Conservation (phyloP, 2,113 vertebrate genomes). For the Lophotis ruficrista region DNA sequence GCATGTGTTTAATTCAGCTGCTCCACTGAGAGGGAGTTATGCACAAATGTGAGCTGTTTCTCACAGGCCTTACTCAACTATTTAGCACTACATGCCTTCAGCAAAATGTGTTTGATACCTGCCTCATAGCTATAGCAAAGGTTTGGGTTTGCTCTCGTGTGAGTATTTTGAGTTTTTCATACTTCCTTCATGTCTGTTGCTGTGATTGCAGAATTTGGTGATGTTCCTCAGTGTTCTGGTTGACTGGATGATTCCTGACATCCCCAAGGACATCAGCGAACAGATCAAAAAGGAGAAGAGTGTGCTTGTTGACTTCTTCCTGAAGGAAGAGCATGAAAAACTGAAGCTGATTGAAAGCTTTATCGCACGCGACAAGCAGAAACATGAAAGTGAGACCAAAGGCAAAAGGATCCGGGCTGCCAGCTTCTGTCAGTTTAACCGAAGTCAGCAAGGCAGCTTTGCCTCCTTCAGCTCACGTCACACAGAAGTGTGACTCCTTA, state of each 20-base stretch:
- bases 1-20: background rate
- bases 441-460: constrained; percentile 64
- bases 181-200: background rate
- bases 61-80: background rate
- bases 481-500: constrained; percentile 84
- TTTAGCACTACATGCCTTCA: background rate
- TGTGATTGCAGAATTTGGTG: constrained; percentile 86
- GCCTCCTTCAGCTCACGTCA: constrained; percentile 78
- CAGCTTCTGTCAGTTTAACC: constrained; percentile 83
- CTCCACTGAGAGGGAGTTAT: background rate
- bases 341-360: constrained; percentile 72
- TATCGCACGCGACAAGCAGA: background rate
- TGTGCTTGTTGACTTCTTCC: constrained; percentile 88
- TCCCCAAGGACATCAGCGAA: constrained; percentile 91
- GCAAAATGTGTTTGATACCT: background rate
- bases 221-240: constrained; percentile 96
- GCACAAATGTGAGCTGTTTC: background rate
- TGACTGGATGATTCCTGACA: constrained; percentile 96
- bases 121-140: background rate
- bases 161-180: background rate
- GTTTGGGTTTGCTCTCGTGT: background rate
- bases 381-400: background rate
- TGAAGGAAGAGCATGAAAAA: constrained; percentile 89
- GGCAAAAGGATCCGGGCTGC: constrained; percentile 77
- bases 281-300: constrained; percentile 93